Percentiles rank a stretch among this genome's conserved stretches.
phyloP scores from a whole-genome alignment of 2,888 invertebrate genomes.

The Lithophane socia region DNA sequence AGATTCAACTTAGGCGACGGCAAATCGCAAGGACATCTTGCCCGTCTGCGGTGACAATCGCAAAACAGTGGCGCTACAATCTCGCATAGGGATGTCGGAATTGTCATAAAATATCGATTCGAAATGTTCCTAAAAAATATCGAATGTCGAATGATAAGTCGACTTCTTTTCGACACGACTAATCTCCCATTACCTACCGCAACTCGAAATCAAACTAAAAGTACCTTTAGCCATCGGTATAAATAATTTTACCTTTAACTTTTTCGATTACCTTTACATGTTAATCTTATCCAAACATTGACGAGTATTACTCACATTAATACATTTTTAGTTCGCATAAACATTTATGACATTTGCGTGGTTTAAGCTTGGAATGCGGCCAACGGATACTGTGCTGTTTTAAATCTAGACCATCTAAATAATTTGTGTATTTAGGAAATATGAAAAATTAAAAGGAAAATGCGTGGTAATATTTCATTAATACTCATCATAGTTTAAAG shows the following conservation, averaged over 20 bases:
- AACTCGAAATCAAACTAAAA: background rate
- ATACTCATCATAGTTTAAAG: background rate
- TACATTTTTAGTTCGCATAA: slow-evolving; percentile 52
- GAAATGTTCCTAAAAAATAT: background rate
- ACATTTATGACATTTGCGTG: slow-evolving; percentile 53
- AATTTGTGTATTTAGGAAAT: slow-evolving; percentile 15
- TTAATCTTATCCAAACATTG: slow-evolving; percentile 13
- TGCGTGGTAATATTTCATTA: background rate
- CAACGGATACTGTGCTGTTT: slow-evolving; percentile 40
- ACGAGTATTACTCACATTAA: slow-evolving; percentile 29
- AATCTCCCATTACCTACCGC: background rate
- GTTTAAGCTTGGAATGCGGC: slow-evolving; percentile 57
- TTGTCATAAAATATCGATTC: background rate
- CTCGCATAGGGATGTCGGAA: background rate
- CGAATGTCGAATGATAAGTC: background rate
- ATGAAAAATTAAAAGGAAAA: background rate
- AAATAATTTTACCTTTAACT: too few relatives aligned
- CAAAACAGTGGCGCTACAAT: background rate
- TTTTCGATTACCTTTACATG: background rate
- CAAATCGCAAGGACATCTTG: too few relatives aligned
- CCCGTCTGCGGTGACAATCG: background rate
- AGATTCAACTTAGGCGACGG: background rate
- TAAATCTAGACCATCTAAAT: slow-evolving; percentile 14
- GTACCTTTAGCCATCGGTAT: background rate
- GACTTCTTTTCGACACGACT: background rate